Base-by-base conservation (phyloP, 1,140 invertebrate genomes). In the Nymphalis io region DNA sequence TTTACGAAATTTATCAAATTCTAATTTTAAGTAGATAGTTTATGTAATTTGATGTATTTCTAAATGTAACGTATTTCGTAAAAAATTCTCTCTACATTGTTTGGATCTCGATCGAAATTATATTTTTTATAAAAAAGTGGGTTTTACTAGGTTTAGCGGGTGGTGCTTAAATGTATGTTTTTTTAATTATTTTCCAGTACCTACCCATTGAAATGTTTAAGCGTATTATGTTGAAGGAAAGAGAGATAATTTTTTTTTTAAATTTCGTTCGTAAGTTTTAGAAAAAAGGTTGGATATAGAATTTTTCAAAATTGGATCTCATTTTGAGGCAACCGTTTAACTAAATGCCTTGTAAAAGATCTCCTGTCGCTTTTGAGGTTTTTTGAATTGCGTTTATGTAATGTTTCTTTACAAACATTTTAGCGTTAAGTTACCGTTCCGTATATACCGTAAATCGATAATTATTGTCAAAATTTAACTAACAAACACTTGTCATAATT, bases 301-400 rank as follows among this genome's bases (percentile, higher is more conserved):
- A 81, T 83, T 68, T 90, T 83, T 88, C 80, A 86, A 91, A 89
- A 87, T 81, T 85, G 85, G 88, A 90, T 90, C 88, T 90, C 88
- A 90, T 86, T 80, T 80, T 79, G 70, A 75, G 83, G 87, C 82
- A 79, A 72, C 70, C 64, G 73, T 75, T 73, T 73, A 73, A 75
- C 74, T 73, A 64, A 27, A 75, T 83, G 85, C 82, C 84, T 84
- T 82, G 76, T 71, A 66, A 84, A 72, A 81, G 87, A 89, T 90
- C 86, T 90, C 87, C 80, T 79, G 76, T 81, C 78, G 74, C 67
- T 79, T 85, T 88, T 74, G 63, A 66, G 62, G 59, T 58, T 66
- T 71, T 76, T 78, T 87, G 81, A 79, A 77, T 83, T 68, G 73
- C 68, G 60, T 78, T 79, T 42, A 72, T 75, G 62, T 73, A 76